phyloP scores from a whole-genome alignment of 2,113 vertebrate genomes.

The Plecturocebus donacophilus region DNA sequence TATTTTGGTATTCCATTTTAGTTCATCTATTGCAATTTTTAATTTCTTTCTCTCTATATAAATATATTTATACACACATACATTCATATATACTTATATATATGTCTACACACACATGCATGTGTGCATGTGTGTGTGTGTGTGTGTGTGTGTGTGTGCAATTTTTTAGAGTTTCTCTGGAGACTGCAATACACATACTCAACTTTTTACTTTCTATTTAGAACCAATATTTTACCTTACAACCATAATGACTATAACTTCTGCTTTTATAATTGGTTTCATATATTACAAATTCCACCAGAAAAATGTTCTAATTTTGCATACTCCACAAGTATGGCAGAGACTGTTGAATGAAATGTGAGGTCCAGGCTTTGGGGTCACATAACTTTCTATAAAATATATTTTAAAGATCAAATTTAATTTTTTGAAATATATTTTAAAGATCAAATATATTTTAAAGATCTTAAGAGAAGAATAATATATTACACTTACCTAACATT shows the following conservation, averaged over 20 bases:
- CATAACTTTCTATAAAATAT: too few relatives aligned
- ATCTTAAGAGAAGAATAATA: background rate
- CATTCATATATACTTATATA: background rate
- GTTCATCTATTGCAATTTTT: background rate
- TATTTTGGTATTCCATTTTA: background rate
- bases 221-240: background rate
- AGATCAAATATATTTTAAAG: background rate
- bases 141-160: background rate
- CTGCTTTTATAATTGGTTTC: background rate
- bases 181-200: background rate
- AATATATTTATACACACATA: background rate
- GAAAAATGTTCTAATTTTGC: background rate
- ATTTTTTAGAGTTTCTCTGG: background rate
- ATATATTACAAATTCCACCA: background rate
- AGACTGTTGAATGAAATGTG: too few relatives aligned
- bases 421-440: too few relatives aligned
- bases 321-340: too few relatives aligned
- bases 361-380: too few relatives aligned
- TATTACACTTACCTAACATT: background rate
- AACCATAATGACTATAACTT: background rate
- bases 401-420: too few relatives aligned
- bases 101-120: too few relatives aligned
- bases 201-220: background rate
- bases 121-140: too few relatives aligned
- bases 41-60: background rate